Conservation (phyloP, 2,113 vertebrate species). For the Chrysemys picta region DNA sequence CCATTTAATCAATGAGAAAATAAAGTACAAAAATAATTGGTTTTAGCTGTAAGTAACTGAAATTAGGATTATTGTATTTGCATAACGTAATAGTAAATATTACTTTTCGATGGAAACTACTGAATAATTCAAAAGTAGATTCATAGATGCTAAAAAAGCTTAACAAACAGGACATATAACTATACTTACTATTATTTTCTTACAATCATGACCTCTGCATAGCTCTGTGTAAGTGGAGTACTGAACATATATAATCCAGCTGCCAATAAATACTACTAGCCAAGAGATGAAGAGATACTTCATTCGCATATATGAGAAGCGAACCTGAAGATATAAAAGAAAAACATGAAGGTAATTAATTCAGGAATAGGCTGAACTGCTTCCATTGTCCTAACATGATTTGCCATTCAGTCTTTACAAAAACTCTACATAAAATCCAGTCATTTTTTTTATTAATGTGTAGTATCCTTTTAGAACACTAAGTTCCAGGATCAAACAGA, state of each 20-base stretch:
- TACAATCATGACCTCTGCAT: conserved; percentile 96
- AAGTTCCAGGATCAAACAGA: background rate
- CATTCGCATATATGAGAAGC: conserved; percentile 91
- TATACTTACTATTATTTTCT: conserved; percentile 92
- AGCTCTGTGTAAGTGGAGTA: conserved; percentile 96
- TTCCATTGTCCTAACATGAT: background rate
- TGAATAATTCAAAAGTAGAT: background rate
- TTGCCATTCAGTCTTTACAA: background rate
- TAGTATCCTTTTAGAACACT: background rate
- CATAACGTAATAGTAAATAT: background rate
- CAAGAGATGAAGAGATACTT: conserved; percentile 98
- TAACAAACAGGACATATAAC: conserved; percentile 11
- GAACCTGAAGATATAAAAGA: conserved; percentile 81
- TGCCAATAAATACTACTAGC: conserved; percentile 94
- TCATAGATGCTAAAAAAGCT: background rate
- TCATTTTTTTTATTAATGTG: background rate
- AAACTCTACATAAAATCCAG: conserved; percentile 20
- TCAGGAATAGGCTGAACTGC: conserved; percentile 8
- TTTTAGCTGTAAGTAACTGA: background rate
- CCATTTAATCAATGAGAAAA: background rate
- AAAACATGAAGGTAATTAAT: conserved; percentile 41
- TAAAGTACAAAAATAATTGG: background rate
- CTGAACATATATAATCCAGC: conserved; percentile 96
- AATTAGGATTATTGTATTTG: background rate
- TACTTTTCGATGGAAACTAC: background rate